Evolutionary conservation across 2,888 invertebrate genomes (phyloP).

Genomic region (Campoletis raptor): DNA sequence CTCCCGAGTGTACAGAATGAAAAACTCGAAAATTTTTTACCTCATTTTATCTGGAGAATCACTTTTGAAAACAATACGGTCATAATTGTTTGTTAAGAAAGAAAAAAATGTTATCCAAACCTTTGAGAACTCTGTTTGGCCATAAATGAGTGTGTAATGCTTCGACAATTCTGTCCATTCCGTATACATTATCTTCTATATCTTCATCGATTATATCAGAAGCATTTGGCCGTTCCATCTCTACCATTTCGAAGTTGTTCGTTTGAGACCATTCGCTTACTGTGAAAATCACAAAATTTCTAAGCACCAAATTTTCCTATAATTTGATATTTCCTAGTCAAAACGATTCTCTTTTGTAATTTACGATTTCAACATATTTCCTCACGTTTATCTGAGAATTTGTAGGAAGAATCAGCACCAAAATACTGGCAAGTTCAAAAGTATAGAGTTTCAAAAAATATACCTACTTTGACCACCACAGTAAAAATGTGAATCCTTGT

Average conservation of each 20-base stretch:
- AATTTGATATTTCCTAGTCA: not conserved
- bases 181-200: conserved; percentile 87
- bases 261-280: conserved; percentile 89
- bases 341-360: not conserved
- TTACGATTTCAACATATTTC: not conserved
- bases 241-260: conserved; percentile 89
- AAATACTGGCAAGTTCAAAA: not conserved
- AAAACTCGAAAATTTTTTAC: too few species aligned
- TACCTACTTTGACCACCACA: not conserved
- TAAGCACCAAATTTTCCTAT: conserved; percentile 13
- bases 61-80: too few species aligned
- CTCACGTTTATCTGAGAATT: not conserved
- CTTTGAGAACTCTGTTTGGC: conserved; percentile 89
- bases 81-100: not conserved
- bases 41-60: too few species aligned
- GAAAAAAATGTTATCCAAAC: conserved; percentile 69
- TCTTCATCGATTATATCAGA: conserved; percentile 84
- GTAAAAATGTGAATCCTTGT: not conserved
- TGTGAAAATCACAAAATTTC: conserved; percentile 69
- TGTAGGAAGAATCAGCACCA: not conserved
- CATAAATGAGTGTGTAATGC: conserved; percentile 90
- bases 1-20: too few species aligned
- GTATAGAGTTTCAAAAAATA: not conserved
- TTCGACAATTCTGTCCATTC: conserved; percentile 89
- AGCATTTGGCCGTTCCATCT: conserved; percentile 85